A percentile compares a stretch with the other conserved stretches of the same genome.
Evolutionary conservation across 2,888 invertebrate genomes (phyloP).

Genomic region (Nineta flava): DNA sequence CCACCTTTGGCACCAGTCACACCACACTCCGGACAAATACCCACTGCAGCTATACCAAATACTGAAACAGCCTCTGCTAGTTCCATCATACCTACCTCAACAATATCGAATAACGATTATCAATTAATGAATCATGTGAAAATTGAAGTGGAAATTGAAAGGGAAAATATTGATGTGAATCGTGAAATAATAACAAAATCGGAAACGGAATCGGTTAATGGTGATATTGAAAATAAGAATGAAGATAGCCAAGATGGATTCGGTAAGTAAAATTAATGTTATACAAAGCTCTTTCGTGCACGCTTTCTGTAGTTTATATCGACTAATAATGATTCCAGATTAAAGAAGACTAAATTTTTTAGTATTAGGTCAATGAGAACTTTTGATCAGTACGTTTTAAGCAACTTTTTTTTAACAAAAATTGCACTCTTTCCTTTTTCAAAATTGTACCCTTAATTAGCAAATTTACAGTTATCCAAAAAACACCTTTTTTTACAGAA

Average conservation of each 20-base stretch:
- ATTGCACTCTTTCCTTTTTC: no score
- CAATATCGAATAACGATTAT: neutral
- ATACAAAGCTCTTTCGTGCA: no score
- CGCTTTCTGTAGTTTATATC: no score
- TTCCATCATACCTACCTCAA: neutral
- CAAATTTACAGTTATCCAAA: no score
- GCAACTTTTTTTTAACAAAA: no score
- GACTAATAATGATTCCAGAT: no score
- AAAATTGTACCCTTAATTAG: no score
- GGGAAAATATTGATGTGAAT: neutral
- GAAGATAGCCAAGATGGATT: slow-evolving; percentile 4
- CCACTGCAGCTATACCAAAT: neutral
- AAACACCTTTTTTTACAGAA: no score
- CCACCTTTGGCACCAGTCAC: neutral
- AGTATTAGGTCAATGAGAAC: no score
- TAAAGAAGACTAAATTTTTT: no score
- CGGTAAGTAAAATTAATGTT: neutral
- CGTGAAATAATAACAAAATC: neutral
- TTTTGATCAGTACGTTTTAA: no score
- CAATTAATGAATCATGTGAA: neutral
- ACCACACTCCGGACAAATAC: neutral
- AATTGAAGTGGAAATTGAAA: neutral
- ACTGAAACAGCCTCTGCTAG: neutral
- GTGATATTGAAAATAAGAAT: slow-evolving; percentile 1
- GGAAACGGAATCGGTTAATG: neutral